Evolutionary conservation across 2,888 invertebrate species (phyloP).

Genomic region (Euzetes globulus): DNA sequence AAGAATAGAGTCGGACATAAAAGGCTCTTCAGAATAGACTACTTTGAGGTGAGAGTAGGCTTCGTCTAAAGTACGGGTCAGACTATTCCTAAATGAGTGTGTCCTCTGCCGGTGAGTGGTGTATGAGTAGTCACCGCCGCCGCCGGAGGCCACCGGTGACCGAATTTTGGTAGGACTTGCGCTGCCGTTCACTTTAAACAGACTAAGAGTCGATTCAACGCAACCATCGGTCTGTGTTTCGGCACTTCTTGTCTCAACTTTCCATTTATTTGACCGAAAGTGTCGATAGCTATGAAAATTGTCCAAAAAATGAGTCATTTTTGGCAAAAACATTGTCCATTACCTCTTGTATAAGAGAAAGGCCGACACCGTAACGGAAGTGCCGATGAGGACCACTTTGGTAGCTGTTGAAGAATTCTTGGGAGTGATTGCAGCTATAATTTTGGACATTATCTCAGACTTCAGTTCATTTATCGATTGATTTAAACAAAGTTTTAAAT

Average conservation of each 20-base stretch:
- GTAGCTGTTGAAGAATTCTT: background rate
- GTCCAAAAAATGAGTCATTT: no score
- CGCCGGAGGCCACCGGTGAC: background rate
- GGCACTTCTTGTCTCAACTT: background rate
- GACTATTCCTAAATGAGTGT: conserved; percentile 6
- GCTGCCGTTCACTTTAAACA: background rate
- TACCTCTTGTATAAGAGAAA: conserved; percentile 8
- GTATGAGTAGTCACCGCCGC: background rate
- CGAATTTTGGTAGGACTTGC: background rate
- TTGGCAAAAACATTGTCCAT: no score
- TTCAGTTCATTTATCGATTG: no score
- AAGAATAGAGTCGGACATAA: background rate
- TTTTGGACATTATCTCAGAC: background rate
- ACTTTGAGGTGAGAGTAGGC: background rate
- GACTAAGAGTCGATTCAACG: background rate
- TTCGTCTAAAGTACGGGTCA: background rate
- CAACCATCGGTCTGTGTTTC: conserved; percentile 17
- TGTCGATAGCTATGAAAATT: background rate
- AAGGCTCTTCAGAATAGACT: background rate
- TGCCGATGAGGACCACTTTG: conserved; percentile 5
- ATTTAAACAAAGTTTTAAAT: no score
- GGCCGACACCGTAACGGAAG: conserved; percentile 4
- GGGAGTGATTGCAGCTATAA: background rate
- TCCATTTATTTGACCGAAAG: background rate
- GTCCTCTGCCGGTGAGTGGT: background rate